Evolutionary conservation across 2,888 invertebrate genomes (phyloP).

Genomic region (Drepana falcataria): DNA sequence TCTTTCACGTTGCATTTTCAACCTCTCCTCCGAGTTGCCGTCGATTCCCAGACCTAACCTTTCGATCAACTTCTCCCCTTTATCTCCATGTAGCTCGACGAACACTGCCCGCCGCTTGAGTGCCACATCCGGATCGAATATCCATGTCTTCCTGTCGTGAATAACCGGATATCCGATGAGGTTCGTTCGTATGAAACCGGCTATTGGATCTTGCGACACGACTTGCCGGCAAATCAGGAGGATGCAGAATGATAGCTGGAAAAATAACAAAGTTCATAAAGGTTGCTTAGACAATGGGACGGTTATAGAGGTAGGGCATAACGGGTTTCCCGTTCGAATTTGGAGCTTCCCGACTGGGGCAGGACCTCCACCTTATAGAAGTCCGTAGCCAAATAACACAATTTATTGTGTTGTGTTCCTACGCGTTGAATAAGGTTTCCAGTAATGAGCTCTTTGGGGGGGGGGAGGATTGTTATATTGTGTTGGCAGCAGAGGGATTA

Average conservation of each 20-base stretch:
- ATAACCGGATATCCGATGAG: conserved; percentile 80
- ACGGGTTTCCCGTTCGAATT: too few species aligned
- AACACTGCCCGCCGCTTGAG: conserved; percentile 79
- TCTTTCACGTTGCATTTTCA: conserved; percentile 67
- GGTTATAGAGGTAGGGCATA: too few species aligned
- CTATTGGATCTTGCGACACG: conserved; percentile 43
- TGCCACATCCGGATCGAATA: conserved; percentile 83
- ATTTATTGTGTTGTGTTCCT: too few species aligned
- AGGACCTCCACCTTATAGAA: too few species aligned
- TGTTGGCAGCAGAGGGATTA: too few species aligned
- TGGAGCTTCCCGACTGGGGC: too few species aligned
- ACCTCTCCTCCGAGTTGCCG: conserved; percentile 77
- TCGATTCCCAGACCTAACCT: conserved; percentile 82
- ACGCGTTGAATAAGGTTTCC: too few species aligned
- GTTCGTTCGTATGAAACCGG: conserved; percentile 65
- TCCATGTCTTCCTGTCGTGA: conserved; percentile 78
- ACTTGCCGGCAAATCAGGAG: conserved; percentile 36
- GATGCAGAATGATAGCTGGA: conserved; percentile 44
- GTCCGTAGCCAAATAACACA: too few species aligned
- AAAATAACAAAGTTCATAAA: conserved; percentile 20
- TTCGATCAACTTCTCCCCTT: conserved; percentile 82
- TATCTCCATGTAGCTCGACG: conserved; percentile 80
- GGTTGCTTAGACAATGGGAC: too few species aligned
- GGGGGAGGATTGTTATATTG: too few species aligned
- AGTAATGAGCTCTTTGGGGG: too few species aligned